phyloP scores from a whole-genome alignment of 2,888 invertebrate species.

The Pedicia rivosa region DNA sequence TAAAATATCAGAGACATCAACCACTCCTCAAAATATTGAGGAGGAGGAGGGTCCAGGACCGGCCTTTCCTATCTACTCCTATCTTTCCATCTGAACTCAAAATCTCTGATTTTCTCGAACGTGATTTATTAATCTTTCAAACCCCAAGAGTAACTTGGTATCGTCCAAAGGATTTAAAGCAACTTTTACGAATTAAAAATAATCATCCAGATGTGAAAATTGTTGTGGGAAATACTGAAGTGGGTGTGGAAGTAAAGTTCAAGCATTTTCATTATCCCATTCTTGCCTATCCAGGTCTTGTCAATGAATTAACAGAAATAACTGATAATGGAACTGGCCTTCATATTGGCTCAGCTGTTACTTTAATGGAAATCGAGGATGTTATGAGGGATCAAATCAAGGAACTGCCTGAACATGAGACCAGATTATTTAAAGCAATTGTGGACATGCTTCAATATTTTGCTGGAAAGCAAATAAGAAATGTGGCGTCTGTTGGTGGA shows the following conservation, averaged over 20 bases:
- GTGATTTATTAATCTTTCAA: constrained; percentile 40
- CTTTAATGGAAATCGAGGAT: constrained; percentile 57
- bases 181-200: constrained; percentile 51
- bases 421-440: constrained; percentile 48
- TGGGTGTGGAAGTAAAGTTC: constrained; percentile 83
- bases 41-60: too few relatives aligned
- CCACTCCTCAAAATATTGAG: too few relatives aligned
- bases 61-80: too few relatives aligned
- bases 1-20: too few relatives aligned
- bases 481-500: constrained; percentile 82
- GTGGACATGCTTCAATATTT: constrained; percentile 84
- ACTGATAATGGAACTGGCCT: constrained; percentile 38
- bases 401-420: constrained; percentile 35
- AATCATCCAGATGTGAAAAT: constrained; percentile 53
- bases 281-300: constrained; percentile 52
- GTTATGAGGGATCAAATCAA: constrained; percentile 39
- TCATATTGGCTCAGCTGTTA: constrained; percentile 62
- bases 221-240: constrained; percentile 81
- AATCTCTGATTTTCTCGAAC: constrained; percentile 38
- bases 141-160: constrained; percentile 58
- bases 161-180: constrained; percentile 48
- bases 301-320: constrained; percentile 51
- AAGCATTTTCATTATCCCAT: constrained; percentile 66
- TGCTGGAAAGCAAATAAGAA: constrained; percentile 88
- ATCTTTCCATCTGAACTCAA: constrained; percentile 84